A percentile compares a stretch with the other conserved stretches of the same genome.
Evolutionary conservation across 2,797 vertebrate genomes (phyloP).

Genomic region (Micromesistius poutassou): DNA sequence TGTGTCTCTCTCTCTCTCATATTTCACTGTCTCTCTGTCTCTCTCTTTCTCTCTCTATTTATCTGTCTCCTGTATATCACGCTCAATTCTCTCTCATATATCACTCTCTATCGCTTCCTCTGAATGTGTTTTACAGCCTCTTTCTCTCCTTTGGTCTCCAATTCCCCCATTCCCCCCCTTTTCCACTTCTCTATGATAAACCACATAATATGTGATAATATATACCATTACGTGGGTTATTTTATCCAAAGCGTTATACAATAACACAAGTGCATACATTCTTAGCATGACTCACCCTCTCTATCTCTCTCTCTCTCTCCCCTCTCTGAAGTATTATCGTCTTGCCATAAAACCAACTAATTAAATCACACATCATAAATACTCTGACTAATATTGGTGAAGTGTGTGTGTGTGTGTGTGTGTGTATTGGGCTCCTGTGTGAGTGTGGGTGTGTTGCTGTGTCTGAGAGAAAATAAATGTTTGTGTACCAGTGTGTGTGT

Average conservation of each 20-base stretch:
- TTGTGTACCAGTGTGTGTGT: conserved; percentile 15
- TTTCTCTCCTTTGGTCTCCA: not conserved
- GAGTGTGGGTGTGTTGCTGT: not conserved
- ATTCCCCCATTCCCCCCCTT: not conserved
- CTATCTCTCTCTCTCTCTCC: conserved; percentile 10
- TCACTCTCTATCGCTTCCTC: not conserved
- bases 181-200: not conserved
- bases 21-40: not conserved
- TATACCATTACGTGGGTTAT: not conserved
- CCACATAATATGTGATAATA: not conserved
- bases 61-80: not conserved
- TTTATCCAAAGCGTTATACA: not conserved
- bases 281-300: conserved; percentile 2
- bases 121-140: not conserved
- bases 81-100: not conserved
- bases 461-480: conserved; percentile 26
- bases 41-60: not conserved
- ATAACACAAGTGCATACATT: not conserved
- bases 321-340: conserved; percentile 59
- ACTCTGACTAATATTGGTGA: conserved; percentile 45
- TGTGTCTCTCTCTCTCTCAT: conserved; percentile 9
- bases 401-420: conserved; percentile 13
- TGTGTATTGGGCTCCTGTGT: conserved; percentile 12
- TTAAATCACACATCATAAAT: conserved; percentile 75
- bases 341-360: conserved; percentile 61